Percentiles rank a stretch among this genome's conserved stretches.
Evolutionary conservation across 2,113 vertebrate species (phyloP).

Genomic region (Xyrauchen texanus): DNA sequence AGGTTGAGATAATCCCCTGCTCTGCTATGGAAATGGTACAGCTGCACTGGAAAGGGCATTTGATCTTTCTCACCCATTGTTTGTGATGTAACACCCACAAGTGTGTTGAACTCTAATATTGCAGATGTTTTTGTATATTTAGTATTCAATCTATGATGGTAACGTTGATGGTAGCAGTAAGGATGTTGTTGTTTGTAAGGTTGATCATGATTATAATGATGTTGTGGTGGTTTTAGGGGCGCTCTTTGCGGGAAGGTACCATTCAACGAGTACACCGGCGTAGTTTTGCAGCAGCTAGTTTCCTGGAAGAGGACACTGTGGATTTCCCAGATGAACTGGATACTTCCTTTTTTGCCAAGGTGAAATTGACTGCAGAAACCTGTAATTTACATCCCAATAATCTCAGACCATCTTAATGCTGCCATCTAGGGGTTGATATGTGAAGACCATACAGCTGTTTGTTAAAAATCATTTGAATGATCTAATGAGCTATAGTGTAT

Average conservation of each 20-base stretch:
- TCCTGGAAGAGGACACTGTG: conserved; percentile 90
- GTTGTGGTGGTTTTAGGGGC: conserved; percentile 40
- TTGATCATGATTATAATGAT: conserved; percentile 2
- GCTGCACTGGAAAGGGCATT: neutral
- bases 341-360: conserved; percentile 96
- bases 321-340: conserved; percentile 95
- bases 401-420: conserved; percentile 1
- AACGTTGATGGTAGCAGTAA: neutral
- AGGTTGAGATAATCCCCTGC: conserved; percentile 13
- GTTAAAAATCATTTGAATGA: no score
- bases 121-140: neutral
- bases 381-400: neutral
- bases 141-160: neutral
- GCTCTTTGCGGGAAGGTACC: conserved; percentile 81
- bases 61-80: neutral
- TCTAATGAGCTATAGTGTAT: no score
- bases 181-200: conserved; percentile 14
- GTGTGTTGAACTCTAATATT: neutral
- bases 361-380: conserved; percentile 60
- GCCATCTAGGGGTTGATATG: conserved; percentile 1
- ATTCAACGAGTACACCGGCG: conserved; percentile 82
- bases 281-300: conserved; percentile 92
- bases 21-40: conserved; percentile 1
- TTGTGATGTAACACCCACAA: neutral
- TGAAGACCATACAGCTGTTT: neutral